Base-by-base conservation (phyloP, 2,797 vertebrate genomes). In the Pampus argenteus region DNA sequence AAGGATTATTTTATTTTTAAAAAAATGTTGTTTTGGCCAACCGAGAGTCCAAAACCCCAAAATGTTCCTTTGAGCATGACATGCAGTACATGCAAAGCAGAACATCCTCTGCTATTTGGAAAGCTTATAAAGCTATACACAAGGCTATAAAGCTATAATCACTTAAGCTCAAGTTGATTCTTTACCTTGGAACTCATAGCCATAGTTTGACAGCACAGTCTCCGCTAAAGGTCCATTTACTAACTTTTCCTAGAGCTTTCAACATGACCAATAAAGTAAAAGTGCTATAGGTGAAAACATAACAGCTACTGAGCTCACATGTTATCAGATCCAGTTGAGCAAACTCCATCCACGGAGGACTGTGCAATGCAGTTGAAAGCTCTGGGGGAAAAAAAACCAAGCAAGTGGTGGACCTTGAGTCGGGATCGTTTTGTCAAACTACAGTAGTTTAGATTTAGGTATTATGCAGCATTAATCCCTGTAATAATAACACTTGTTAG, bases 401-500 rank as follows among this genome's bases (percentile, higher is more conserved):
- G 15, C 9, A 26, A 31, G 11, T 26, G 18, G 11, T 26, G 18
- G 20, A 54, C 9, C 6, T 48, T 40, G 20, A 26, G 50, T 49
- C n/a, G 7, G 13, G 17, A 7, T 29, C 20, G 6, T 42, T 57
- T 50, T 5, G 26, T 36, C 29, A 47, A 14, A 50, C 22, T 40
- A 20, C 3, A 22, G 45, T 36, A 38, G 29, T 5, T 65, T 20
- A 20, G 6, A 28, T 34, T 9, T 7, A 51, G 20, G 48, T 26
- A 50, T 22, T 8, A 56, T 69, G 28, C 26, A 1, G 15, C 49
- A n/a, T 36, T 60, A 48, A 75, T 75, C 51, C 55, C 20, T 36
- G 5, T 44, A 51, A 22, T 28, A 20, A 42, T 61, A 73, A 66
- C 5, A 48, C 34, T 13, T 56, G 17, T 5, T 25, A 25, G 31